Percentiles rank a stretch among this genome's conserved stretches.
Conservation (phyloP, 2,888 invertebrate genomes). For the Sialis fuliginosa region DNA sequence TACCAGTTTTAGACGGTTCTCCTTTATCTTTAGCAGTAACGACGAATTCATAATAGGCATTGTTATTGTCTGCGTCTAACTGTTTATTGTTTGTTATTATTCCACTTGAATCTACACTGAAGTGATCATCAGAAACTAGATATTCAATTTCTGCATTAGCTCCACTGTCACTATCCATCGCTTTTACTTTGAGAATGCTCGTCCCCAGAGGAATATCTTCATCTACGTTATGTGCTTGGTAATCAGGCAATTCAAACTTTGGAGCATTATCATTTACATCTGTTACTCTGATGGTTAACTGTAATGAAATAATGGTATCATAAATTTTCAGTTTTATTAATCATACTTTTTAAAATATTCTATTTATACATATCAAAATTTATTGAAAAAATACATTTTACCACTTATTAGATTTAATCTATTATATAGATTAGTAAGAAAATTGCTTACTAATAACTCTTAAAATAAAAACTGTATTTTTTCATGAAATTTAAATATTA, state of each 20-base stretch:
- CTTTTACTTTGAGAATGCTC: slow-evolving; percentile 85
- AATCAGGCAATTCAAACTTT: slow-evolving; percentile 89
- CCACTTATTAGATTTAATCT: background rate
- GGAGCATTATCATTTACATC: slow-evolving; percentile 98
- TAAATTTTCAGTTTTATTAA: background rate
- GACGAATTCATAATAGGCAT: slow-evolving; percentile 87
- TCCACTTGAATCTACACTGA: slow-evolving; percentile 83
- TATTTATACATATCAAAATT: background rate
- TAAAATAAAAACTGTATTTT: no score
- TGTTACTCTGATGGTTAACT: slow-evolving; percentile 84
- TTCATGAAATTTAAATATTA: no score
- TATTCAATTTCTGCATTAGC: slow-evolving; percentile 91
- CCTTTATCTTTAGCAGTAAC: slow-evolving; percentile 93
- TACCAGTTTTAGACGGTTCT: slow-evolving; percentile 79
- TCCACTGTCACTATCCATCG: slow-evolving; percentile 89
- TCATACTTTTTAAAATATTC: background rate
- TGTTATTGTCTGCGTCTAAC: slow-evolving; percentile 89
- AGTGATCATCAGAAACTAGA: slow-evolving; percentile 81
- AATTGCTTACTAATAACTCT: background rate
- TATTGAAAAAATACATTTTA: background rate
- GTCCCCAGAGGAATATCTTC: slow-evolving; percentile 87
- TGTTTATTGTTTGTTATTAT: slow-evolving; percentile 85
- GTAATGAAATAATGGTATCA: slow-evolving; percentile 18
- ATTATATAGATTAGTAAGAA: background rate
- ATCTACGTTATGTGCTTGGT: slow-evolving; percentile 90